Conservation (phyloP, 2,113 vertebrate genomes). For the Varanus salvator region DNA sequence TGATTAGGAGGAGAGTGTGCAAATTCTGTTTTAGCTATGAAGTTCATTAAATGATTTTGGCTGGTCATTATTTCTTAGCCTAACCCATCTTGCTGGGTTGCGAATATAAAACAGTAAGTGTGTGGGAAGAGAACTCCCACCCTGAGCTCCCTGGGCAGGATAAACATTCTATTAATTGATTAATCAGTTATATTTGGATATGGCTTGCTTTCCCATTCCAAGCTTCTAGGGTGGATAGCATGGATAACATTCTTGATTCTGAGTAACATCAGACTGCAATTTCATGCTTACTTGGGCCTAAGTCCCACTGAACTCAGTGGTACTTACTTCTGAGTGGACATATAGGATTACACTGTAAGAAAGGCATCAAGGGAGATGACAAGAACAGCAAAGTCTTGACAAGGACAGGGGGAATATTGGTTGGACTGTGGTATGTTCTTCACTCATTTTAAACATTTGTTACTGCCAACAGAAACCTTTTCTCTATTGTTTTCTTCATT, state of each 20-base stretch:
- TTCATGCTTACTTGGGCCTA: too few relatives aligned
- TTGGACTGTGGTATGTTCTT: neutral
- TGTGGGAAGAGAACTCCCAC: neutral
- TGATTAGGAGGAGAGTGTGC: neutral
- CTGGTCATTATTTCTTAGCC: neutral
- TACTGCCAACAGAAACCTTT: neutral
- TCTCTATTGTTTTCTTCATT: neutral
- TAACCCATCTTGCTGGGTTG: neutral
- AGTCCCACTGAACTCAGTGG: too few relatives aligned
- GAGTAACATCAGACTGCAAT: too few relatives aligned
- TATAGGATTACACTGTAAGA: too few relatives aligned
- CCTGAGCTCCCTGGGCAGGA: neutral
- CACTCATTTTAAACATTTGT: neutral
- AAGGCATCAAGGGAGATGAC: neutral
- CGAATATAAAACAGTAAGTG: neutral
- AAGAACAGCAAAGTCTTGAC: neutral
- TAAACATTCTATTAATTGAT: neutral
- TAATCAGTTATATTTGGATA: neutral
- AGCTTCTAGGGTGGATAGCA: neutral
- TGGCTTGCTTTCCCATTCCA: neutral
- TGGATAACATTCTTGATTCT: neutral
- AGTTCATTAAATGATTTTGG: neutral
- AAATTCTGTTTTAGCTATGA: neutral
- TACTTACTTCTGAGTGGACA: too few relatives aligned
- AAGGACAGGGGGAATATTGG: neutral